A percentile compares a stretch with the other conserved stretches of the same genome.
phyloP scores from a whole-genome alignment of 2,113 vertebrate species.

The Syngnathus floridae region DNA sequence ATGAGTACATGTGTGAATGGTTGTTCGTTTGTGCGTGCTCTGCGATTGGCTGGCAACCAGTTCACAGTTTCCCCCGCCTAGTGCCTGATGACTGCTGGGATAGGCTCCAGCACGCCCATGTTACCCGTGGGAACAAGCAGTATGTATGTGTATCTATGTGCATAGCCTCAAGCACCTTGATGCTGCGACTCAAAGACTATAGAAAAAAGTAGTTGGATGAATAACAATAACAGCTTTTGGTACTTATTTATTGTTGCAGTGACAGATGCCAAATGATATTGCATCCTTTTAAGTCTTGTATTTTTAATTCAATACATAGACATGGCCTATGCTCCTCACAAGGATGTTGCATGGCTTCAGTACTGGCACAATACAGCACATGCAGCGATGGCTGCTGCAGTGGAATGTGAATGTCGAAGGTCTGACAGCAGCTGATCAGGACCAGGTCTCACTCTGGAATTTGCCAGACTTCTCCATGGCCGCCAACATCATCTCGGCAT shows the following conservation, averaged over 20 bases:
- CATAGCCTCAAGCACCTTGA: too few species aligned
- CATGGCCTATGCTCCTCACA: background rate
- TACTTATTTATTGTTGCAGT: background rate
- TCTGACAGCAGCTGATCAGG: conserved; percentile 54
- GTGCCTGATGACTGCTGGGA: too few species aligned
- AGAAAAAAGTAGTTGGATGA: background rate
- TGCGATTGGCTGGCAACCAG: too few species aligned
- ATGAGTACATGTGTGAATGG: too few species aligned
- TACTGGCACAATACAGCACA: background rate
- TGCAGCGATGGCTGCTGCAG: background rate
- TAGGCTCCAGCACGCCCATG: too few species aligned
- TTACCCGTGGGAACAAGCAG: too few species aligned
- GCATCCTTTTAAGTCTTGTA: background rate
- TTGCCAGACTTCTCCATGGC: conserved; percentile 74
- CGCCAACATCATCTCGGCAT: conserved; percentile 72
- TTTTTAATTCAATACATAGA: background rate
- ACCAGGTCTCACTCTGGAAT: conserved; percentile 94
- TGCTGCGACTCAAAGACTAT: too few species aligned
- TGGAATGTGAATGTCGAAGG: background rate
- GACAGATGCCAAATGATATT: background rate
- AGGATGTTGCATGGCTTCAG: too few species aligned
- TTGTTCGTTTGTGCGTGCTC: too few species aligned
- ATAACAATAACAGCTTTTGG: background rate
- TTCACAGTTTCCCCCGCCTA: too few species aligned
- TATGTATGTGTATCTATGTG: too few species aligned